phyloP scores from a whole-genome alignment of 2,888 invertebrate species.

The Calameuta filiformis region DNA sequence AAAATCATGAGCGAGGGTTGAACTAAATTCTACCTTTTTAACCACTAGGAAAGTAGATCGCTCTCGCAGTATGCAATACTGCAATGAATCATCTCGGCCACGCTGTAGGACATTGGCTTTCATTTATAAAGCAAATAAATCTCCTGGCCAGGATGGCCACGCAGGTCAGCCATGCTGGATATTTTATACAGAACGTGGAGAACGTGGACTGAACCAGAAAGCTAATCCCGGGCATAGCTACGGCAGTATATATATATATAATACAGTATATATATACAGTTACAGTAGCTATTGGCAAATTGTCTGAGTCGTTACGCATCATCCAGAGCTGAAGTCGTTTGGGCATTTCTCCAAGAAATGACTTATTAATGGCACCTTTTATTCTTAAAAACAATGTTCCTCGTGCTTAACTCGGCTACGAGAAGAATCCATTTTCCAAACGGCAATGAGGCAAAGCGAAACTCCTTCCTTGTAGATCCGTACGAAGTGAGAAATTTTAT shows the following conservation, averaged over 20 bases:
- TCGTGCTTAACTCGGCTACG: conserved; percentile 33
- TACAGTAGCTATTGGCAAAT: conserved; percentile 37
- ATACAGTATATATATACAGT: neutral
- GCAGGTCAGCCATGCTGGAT: conserved; percentile 31
- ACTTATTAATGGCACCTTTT: conserved; percentile 42
- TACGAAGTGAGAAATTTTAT: neutral
- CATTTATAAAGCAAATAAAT: conserved; percentile 53
- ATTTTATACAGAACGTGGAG: neutral
- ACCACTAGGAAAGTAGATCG: conserved; percentile 37
- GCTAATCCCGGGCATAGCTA: neutral
- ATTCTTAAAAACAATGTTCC: conserved; percentile 45
- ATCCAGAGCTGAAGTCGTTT: conserved; percentile 17
- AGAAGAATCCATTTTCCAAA: neutral
- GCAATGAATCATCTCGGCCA: conserved; percentile 41
- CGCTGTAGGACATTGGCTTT: conserved; percentile 42
- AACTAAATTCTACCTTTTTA: conserved; percentile 32
- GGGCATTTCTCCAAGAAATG: conserved; percentile 50
- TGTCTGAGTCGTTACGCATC: conserved; percentile 37
- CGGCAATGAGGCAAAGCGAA: neutral
- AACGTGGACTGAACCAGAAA: neutral
- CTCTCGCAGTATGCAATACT: conserved; percentile 33
- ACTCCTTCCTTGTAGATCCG: neutral
- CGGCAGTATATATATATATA: neutral
- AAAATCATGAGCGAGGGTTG: neutral
- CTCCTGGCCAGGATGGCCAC: conserved; percentile 42